phyloP scores from a whole-genome alignment of 1,140 invertebrate species.

The Panonychus citri region DNA sequence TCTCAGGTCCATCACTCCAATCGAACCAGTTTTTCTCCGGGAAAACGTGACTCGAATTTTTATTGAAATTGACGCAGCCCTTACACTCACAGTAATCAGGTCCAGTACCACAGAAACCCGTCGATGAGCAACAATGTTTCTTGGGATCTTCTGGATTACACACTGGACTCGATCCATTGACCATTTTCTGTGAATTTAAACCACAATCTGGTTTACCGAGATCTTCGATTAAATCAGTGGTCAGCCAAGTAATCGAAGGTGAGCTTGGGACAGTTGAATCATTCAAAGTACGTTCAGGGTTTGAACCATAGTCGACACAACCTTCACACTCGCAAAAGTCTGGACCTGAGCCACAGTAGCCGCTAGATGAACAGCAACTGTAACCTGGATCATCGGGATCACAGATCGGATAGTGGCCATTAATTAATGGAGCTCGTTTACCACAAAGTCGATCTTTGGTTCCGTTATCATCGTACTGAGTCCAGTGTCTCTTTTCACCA shows the following conservation, averaged over 20 bases:
- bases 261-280: not conserved
- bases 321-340: constrained; percentile 1
- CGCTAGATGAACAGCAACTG: not conserved
- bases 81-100: not conserved
- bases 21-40: not conserved
- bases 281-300: not conserved
- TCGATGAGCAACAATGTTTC: not conserved
- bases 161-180: not conserved
- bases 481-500: not conserved
- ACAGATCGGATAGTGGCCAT: not conserved
- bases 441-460: not conserved
- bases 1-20: not conserved
- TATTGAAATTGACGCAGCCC: not conserved
- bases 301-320: not conserved
- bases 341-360: not conserved
- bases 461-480: not conserved
- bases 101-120: not conserved
- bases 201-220: not conserved
- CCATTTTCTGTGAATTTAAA: not conserved
- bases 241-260: not conserved
- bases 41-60: not conserved
- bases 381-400: constrained; percentile 1
- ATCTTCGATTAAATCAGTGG: not conserved
- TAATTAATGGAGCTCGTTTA: not conserved
- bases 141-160: not conserved